phyloP scores from a whole-genome alignment of 2,113 vertebrate species.

The Raphicerus campestris region DNA sequence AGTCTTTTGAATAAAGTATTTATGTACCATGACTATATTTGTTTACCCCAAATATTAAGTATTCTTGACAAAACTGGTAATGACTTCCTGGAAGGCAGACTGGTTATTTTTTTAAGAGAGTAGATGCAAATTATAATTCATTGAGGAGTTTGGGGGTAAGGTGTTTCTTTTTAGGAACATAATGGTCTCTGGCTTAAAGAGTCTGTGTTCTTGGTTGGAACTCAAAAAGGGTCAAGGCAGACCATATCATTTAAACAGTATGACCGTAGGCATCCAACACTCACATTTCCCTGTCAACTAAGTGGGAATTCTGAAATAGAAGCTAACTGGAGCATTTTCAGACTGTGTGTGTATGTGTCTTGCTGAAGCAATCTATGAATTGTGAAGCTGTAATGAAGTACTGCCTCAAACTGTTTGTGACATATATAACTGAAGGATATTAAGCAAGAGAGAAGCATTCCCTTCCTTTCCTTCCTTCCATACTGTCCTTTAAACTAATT shows the following conservation, averaged over 20 bases:
- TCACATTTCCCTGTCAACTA: not conserved
- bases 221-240: not conserved
- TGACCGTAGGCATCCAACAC: not conserved
- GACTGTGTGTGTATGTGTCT: not conserved
- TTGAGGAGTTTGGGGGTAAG: not conserved
- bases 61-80: conserved; percentile 9
- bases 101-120: not conserved
- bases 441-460: not conserved
- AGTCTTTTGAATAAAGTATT: not conserved
- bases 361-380: not conserved
- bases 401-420: not conserved
- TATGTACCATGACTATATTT: not conserved
- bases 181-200: not conserved
- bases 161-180: not conserved
- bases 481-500: not conserved
- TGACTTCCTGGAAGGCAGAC: not conserved
- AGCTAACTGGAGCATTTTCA: not conserved
- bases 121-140: not conserved
- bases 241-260: not conserved
- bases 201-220: not conserved
- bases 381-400: not conserved
- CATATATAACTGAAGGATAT: not conserved
- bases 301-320: conserved; percentile 2
- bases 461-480: not conserved
- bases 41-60: not conserved